A percentile compares a stretch with the other conserved stretches of the same genome.
Evolutionary conservation across 2,888 invertebrate species (phyloP).

Genomic region (Limnephilus lunatus): DNA sequence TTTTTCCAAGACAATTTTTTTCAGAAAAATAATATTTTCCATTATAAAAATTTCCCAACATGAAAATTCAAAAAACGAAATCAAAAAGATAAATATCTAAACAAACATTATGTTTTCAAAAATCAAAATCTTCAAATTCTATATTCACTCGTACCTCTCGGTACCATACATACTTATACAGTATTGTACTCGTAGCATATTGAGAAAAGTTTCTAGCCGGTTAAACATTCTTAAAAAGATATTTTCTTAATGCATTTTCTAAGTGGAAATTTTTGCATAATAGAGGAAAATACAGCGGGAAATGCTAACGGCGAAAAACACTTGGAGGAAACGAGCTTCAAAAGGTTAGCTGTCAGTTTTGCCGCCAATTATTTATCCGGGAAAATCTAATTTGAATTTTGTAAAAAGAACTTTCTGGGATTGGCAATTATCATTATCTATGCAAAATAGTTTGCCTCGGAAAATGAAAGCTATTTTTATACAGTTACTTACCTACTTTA

Average conservation of each 20-base stretch:
- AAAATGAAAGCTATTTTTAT: background rate
- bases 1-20: too few relatives aligned
- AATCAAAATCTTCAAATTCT: too few relatives aligned
- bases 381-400: background rate
- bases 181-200: too few relatives aligned
- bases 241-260: background rate
- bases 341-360: background rate
- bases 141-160: too few relatives aligned
- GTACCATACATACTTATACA: too few relatives aligned
- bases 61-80: too few relatives aligned
- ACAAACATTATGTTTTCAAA: too few relatives aligned
- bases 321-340: background rate
- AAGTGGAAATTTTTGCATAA: background rate
- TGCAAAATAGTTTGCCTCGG: background rate
- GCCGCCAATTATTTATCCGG: background rate
- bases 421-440: background rate
- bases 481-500: too few relatives aligned
- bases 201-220: background rate
- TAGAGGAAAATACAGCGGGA: background rate
- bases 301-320: background rate
- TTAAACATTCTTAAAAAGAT: background rate
- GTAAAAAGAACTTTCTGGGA: background rate
- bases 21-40: too few relatives aligned
- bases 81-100: too few relatives aligned
- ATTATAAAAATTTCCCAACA: too few relatives aligned